Percentiles rank a stretch among this genome's conserved stretches.
phyloP scores from a whole-genome alignment of 1,140 invertebrate species.

The Lasaia peninsularis region DNA sequence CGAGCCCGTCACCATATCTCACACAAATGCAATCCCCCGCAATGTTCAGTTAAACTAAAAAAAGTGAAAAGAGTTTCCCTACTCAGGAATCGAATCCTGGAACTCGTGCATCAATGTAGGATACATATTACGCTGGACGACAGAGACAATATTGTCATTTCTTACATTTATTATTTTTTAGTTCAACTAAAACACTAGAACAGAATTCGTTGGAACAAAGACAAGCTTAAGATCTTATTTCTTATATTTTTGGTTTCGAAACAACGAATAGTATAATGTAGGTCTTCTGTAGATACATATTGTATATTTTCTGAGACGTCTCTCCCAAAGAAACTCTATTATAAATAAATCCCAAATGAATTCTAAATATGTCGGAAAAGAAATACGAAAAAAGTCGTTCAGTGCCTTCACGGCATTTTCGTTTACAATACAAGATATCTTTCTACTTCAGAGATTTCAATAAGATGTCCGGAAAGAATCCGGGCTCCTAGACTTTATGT shows the following conservation, averaged over 20 bases:
- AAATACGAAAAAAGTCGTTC: background rate
- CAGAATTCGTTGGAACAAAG: too few species aligned
- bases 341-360: background rate
- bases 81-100: too few species aligned
- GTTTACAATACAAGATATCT: conserved; percentile 1
- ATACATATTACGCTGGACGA: too few species aligned
- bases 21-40: too few species aligned
- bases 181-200: too few species aligned
- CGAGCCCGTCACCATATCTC: too few species aligned
- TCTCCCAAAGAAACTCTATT: background rate
- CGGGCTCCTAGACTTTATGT: background rate
- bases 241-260: background rate
- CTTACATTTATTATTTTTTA: too few species aligned
- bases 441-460: conserved; percentile 7
- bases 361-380: background rate
- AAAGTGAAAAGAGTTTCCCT: too few species aligned
- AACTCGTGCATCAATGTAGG: too few species aligned
- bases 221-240: background rate
- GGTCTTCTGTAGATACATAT: background rate
- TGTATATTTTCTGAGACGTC: background rate
- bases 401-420: background rate
- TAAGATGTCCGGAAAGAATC: conserved; percentile 4
- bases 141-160: too few species aligned
- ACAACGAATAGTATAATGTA: background rate
- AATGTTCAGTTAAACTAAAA: too few species aligned